Evolutionary conservation across 2,888 invertebrate species (phyloP), one percentile per base, ranked within the genome.

Genomic region (Orthonychiurus folsomi): DNA sequence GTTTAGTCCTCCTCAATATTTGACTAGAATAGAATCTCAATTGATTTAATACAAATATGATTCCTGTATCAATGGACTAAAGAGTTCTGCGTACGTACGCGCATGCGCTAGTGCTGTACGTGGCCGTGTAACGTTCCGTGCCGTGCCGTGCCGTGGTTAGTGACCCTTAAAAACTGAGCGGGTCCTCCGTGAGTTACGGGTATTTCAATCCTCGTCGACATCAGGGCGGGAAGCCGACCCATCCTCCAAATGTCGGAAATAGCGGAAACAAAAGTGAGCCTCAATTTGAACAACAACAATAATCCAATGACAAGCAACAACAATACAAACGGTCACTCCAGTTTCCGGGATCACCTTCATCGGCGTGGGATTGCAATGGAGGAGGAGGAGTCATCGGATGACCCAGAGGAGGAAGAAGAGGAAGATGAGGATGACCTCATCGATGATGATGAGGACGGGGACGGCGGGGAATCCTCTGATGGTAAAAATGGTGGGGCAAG

Each of bases 301-400:
- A 28, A 56, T 26, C 28, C 12, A 2, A 3, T 3, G 27, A 56
- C 56, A 28, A 20, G 5, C 25, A 56, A 28, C n/a, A 56, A 18
- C 20, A 56, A 56, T 25, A 37, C 37, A 37, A 37, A 37, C 15
- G 37, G 37, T 9, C n/a, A n/a, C n/a, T 9, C 9, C 15, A 15
- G 37, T 37, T 37, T 9, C 37, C 37, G 37, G 37, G 37, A 37
- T 37, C 37, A 37, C 15, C 37, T 37, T 37, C 37, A 37, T 37
- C 37, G 37, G 5, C 37, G 37, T 37, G 74, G 73, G 3, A 73
- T 73, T 25, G 74, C 72, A 12, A 73, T 74, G 2, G 73, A 73
- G 1, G 73, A 73, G 21, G 73, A 72, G 50, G 68, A 60, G 5
- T 54, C 21, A 21, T 28, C 27, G 9, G 47, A 59, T 28, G 62